Evolutionary conservation across 2,113 vertebrate species (phyloP).

Genomic region (Prietella phreatophila): DNA sequence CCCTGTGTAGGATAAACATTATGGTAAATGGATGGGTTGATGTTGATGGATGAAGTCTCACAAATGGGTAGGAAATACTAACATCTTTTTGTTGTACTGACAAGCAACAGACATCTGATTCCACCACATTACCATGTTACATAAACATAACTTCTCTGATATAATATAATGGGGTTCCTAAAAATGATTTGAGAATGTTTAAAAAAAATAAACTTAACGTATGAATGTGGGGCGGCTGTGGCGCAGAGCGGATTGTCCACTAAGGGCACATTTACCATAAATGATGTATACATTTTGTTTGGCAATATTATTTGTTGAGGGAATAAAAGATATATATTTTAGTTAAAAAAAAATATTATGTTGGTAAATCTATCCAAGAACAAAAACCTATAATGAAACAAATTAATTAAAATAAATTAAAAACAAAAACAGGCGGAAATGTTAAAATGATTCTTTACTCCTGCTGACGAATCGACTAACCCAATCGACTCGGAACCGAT

Average conservation of each 20-base stretch:
- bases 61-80: no score
- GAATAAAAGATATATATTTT: background rate
- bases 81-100: no score
- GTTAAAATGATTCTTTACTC: background rate
- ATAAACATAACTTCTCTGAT: background rate
- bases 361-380: background rate
- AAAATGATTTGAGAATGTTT: background rate
- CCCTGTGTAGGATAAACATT: no score
- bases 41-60: no score
- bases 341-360: background rate
- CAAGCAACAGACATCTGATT: background rate
- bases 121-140: background rate
- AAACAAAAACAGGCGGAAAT: background rate
- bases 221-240: no score
- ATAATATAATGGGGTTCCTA: background rate
- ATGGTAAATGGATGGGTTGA: no score
- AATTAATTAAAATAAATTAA: background rate
- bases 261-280: no score
- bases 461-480: background rate
- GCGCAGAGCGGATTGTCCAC: no score
- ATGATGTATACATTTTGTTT: background rate
- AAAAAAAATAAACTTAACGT: background rate
- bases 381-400: background rate
- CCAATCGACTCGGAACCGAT: slow-evolving; percentile 4
- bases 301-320: background rate